These are phyloP conservation scores for Eristalis pertinax DNA, from an alignment of 2,888 invertebrate genomes.

Conservation along the genomic window DNA sequence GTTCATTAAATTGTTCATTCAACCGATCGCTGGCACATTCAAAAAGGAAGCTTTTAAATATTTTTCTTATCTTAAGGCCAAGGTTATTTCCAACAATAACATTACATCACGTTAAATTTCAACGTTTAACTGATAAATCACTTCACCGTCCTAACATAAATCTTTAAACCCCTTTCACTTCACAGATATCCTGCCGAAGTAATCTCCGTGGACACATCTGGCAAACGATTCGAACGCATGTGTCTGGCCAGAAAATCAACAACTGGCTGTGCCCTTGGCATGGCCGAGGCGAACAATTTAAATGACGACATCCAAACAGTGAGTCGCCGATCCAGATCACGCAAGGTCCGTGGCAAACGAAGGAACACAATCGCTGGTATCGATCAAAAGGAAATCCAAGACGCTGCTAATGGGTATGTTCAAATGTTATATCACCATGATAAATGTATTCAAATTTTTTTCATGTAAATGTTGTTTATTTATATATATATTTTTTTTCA, in stretches of 20 bases:
- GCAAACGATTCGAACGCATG: conserved; percentile 94
- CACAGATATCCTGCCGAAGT: conserved; percentile 92
- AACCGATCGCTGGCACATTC: neutral
- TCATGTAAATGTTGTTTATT: conserved; percentile 64
- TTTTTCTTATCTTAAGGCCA: conserved; percentile 16
- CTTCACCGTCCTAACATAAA: conserved; percentile 33
- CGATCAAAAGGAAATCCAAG: conserved; percentile 93
- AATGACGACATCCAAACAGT: conserved; percentile 84
- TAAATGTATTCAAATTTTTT: conserved; percentile 40
- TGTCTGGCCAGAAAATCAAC: conserved; percentile 92
- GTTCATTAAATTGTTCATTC: neutral
- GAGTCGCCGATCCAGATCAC: conserved; percentile 87
- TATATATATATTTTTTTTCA: conserved; percentile 24
- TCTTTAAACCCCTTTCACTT: conserved; percentile 9
- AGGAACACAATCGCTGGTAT: conserved; percentile 95
- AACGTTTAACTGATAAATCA: conserved; percentile 19
- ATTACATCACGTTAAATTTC: conserved; percentile 33
- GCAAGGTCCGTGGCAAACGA: conserved; percentile 91
- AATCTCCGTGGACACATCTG: conserved; percentile 94
- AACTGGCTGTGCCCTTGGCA: conserved; percentile 76
- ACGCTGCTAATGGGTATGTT: conserved; percentile 92
- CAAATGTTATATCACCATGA: conserved; percentile 1
- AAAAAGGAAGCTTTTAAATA: neutral
- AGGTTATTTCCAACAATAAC: conserved; percentile 37
- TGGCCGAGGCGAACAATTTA: conserved; percentile 79